A percentile compares a stretch with the other conserved stretches of the same genome.
Conservation (phyloP, 2,888 invertebrate genomes). For the Coenonympha glycerion region DNA sequence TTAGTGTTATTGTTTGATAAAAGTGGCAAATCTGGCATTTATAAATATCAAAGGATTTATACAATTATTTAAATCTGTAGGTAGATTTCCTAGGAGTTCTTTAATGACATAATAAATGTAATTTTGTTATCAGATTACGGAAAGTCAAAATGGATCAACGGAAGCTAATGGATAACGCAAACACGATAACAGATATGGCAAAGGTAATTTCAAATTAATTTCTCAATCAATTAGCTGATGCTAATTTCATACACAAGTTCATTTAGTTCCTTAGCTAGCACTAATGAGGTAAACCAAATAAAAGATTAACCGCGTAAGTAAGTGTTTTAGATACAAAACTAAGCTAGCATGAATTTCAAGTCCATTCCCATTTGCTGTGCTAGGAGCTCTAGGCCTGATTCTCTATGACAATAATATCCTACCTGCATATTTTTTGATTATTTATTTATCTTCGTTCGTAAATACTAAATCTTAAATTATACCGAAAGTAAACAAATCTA, state of each 20-base stretch:
- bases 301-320: neutral
- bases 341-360: neutral
- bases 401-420: neutral
- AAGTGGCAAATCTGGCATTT: no score
- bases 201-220: conserved; percentile 82
- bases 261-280: conserved; percentile 53
- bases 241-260: conserved; percentile 64
- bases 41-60: no score
- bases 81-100: no score
- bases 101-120: no score
- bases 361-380: conserved; percentile 35
- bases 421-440: neutral
- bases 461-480: no score
- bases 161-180: conserved; percentile 99
- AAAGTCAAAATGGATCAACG: conserved; percentile 99
- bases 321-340: neutral
- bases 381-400: neutral
- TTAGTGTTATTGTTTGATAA: no score
- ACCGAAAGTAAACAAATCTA: no score
- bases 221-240: conserved; percentile 36
- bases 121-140: conserved; percentile 83
- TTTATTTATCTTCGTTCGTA: no score
- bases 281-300: conserved; percentile 17
- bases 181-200: conserved; percentile 99
- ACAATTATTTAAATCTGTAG: no score